Evolutionary conservation across 1,140 invertebrate genomes (phyloP), one percentile per base, ranked within the genome.

Genomic region (Aricia agestis): DNA sequence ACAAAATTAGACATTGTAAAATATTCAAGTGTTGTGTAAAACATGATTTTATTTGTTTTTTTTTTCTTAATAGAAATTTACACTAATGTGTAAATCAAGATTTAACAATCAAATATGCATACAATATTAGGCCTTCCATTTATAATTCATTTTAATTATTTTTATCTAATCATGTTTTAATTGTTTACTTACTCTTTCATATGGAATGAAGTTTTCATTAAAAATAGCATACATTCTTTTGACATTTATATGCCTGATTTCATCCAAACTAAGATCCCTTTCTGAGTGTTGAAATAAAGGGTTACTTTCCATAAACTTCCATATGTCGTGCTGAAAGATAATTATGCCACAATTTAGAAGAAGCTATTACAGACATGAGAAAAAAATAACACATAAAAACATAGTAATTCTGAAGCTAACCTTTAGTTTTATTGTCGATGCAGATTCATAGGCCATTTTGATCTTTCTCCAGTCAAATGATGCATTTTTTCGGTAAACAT

Each of bases 401-500:
- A 36, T 7, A 6, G 9, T 36, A 7, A 36, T 36, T 36, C 9
- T 36, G 0, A 52, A 15, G 3, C 45, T 9, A 52, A 95, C 94
- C 90, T 95, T 94, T 65, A 92, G 86, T 70, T 91, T 81, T n/a
- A 95, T 84, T 61, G 85, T 83, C 10, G 93, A 91, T 63, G 93
- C 89, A 52, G 93, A 95, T 77, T 97, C 95, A 19, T 97, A 92
- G 76, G 94, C 90, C 3, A 96, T 72, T 85, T 94, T 96, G 92
- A 98, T 93, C 70, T 94, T 93, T 78, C 96, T 96, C 95, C 97
- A 98, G 82, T 97, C 93, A 84, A 98, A 98, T 2, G 94, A 94
- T 0, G 96, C 95, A 74, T 93, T 93, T 69, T 94, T 94, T 70
- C 97, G 93, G 78, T 97, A 98, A 9, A 74, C 75, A 77, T 95